Evolutionary conservation across 2,113 vertebrate genomes (phyloP), one percentile per base, ranked within the genome.

Genomic region (Limnothrissa miodon): DNA sequence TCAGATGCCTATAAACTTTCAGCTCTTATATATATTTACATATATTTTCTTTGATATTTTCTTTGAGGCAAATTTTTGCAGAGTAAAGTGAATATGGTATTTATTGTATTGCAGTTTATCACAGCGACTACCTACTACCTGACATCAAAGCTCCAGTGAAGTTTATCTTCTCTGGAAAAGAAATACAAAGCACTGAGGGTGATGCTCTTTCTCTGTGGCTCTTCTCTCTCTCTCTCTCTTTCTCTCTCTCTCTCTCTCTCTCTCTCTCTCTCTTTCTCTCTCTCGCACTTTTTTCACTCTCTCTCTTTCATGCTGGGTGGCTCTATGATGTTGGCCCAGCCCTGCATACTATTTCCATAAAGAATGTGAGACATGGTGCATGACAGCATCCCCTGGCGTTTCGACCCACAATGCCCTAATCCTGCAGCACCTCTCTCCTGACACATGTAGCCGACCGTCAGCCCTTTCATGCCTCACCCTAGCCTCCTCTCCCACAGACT

Each of bases 361-460:
- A 74, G 66, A 33, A 74, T 74, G 66, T 74, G 66, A 74, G 66
- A 36, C 66, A 17, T 15, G 33, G 66, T 74, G 66, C 66, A 36
- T 74, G 66, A 74, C 66, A 74, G 66, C 59, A 66, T 66, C 33
- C 51, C 66, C 66, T 74, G 66, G 66, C 33, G 66, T 33, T 70
- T 15, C 10, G 11, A 10, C 66, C 19, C 29, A 39, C 36, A 36
- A 19, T 36, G 10, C 33, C 66, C 66, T 74, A 74, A 74, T 74
- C 66, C 66, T 13, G 10, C 29, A 4, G 10, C 66, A 15, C 66
- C 66, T 33, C 62, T 36, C 62, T 9, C 29, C 1, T 42, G 42
- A 9, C 25, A 70, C 13, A 36, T 36, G 33, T 36, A n/a, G n/a
- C n/a, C n/a, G 66, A 66, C 29, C 19, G 51, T 3, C 59, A 25